Evolutionary conservation across 2,888 invertebrate species (phyloP), one percentile per base, ranked within the genome.

Genomic region (Clepsis dumicolana): DNA sequence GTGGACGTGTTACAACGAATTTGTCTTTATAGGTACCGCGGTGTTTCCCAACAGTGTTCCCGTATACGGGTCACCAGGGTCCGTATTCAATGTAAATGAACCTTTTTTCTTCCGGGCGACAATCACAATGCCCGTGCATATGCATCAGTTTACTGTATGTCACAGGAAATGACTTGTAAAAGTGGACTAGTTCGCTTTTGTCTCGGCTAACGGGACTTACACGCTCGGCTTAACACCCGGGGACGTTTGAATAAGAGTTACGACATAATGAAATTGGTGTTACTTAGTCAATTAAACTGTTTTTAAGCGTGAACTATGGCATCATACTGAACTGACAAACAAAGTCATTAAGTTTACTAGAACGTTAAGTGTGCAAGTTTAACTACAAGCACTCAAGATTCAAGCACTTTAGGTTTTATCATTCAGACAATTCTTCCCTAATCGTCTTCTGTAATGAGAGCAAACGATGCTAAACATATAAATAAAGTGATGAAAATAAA

Each of bases 71-170:
- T 77, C 75, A 71, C 48, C 59, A 65, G 74, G 81, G 77, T 64
- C 71, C 70, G 70, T 78, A 87, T 88, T 88, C 84, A 84, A 89
- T 88, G 88, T 81, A 87, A 89, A 88, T 87, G 72, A 80, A 74
- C 74, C 71, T 79, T 81, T 82, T 83, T 81, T 81, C 80, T 83
- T 82, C 80, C 78, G 80, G 76, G 74, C 75, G 2, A 64, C 64
- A 63, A 68, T 74, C 68, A 74, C 73, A 65, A 65, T 72, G 64
- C 74, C 70, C 72, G 73, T 81, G 79, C 80, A 83, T 81, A 82
- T 81, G 80, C 83, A 87, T 83, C 78, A 74, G 59, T 68, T 74
- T 66, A 62, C 71, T 77, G 76, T 77, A 74, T 79, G 79, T 73
- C 79, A 81, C 83, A 85, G 85, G 88, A 88, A 87, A 82, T 83